Percentiles rank a stretch among this genome's conserved stretches.
phyloP scores from a whole-genome alignment of 2,797 vertebrate genomes.

The Ceryle rudis region DNA sequence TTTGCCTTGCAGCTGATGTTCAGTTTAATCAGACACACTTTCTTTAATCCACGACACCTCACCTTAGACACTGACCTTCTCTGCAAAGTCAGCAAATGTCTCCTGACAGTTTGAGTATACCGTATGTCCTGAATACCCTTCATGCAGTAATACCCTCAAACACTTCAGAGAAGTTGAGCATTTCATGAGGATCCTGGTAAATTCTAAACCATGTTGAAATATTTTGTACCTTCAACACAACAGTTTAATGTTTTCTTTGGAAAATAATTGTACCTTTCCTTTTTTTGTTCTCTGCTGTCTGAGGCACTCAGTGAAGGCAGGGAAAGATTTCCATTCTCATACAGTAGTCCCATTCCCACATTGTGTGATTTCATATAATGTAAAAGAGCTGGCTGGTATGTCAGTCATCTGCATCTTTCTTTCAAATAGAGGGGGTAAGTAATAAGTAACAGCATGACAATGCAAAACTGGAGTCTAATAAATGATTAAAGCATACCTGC shows the following conservation, averaged over 20 bases:
- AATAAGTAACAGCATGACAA: neutral
- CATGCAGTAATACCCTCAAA: neutral
- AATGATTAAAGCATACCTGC: neutral
- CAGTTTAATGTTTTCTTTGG: neutral
- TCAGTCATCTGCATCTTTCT: neutral
- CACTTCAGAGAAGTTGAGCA: neutral
- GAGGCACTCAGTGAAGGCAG: neutral
- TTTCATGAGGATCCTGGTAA: neutral
- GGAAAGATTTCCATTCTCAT: neutral
- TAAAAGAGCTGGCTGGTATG: neutral
- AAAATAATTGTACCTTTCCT: neutral
- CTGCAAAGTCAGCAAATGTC: conserved; percentile 39
- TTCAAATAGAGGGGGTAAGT: neutral
- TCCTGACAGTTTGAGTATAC: conserved; percentile 46
- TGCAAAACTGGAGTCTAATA: neutral
- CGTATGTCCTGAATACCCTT: conserved; percentile 17
- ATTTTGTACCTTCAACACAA: neutral
- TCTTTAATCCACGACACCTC: conserved; percentile 40
- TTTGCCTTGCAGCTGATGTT: conserved; percentile 51
- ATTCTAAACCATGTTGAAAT: neutral
- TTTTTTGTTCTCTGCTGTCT: neutral
- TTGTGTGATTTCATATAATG: neutral
- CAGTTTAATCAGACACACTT: conserved; percentile 53
- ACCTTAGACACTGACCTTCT: conserved; percentile 52
- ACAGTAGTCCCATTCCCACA: neutral